Conservation (phyloP, 2,888 invertebrate species). For the Parelbella ahira region DNA sequence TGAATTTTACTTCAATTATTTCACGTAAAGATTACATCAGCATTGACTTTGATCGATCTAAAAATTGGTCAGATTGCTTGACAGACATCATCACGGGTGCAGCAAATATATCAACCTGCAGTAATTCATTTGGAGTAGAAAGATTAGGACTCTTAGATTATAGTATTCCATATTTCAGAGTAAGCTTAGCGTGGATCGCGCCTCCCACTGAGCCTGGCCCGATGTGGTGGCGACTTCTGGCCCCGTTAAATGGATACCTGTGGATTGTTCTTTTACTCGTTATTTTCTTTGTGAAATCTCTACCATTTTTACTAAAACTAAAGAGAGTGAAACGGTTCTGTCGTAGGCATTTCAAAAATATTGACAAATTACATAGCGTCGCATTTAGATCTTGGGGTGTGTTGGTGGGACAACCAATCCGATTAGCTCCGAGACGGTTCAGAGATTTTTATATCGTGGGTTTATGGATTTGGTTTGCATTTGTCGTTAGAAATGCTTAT, state of each 20-base stretch:
- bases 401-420: slow-evolving; percentile 55
- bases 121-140: slow-evolving; percentile 52
- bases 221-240: slow-evolving; percentile 53
- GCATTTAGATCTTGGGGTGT: slow-evolving; percentile 57
- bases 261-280: slow-evolving; percentile 53
- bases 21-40: slow-evolving; percentile 52
- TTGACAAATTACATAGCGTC: slow-evolving; percentile 44
- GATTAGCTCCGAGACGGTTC: slow-evolving; percentile 49
- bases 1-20: slow-evolving; percentile 58
- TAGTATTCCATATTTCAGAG: slow-evolving; percentile 54
- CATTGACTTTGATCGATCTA: slow-evolving; percentile 53
- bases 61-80: slow-evolving; percentile 58
- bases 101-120: slow-evolving; percentile 58
- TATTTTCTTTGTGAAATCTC: slow-evolving; percentile 44
- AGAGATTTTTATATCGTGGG: slow-evolving; percentile 58
- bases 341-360: slow-evolving; percentile 44
- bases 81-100: slow-evolving; percentile 52
- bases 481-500: slow-evolving; percentile 58
- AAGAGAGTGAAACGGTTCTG: slow-evolving; percentile 44
- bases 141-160: slow-evolving; percentile 49
- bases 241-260: slow-evolving; percentile 56
- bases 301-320: slow-evolving; percentile 49
- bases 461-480: slow-evolving; percentile 64
- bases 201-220: slow-evolving; percentile 51
- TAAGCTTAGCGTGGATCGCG: slow-evolving; percentile 56